A percentile compares a stretch with the other conserved stretches of the same genome.
Conservation (phyloP, 1,140 invertebrate genomes). For the Eurosta solidaginis region DNA sequence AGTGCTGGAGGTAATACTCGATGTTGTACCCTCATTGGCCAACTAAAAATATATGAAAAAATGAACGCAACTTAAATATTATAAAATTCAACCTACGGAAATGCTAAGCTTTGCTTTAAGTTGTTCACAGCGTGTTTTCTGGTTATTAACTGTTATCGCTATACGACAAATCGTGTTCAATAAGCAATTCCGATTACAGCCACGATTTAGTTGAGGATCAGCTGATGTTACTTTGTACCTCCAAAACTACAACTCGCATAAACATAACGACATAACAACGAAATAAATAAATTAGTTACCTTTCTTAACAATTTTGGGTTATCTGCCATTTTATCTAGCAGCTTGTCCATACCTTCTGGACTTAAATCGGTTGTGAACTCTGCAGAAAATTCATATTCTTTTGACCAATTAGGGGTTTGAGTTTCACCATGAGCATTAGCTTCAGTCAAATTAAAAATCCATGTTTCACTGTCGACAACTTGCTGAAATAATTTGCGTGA, state of each 20-base stretch:
- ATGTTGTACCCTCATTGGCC: too few species aligned
- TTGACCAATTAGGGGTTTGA: conserved; percentile 67
- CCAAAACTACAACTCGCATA: conserved; percentile 41
- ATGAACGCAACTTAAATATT: too few species aligned
- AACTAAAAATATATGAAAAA: too few species aligned
- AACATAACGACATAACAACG: background rate
- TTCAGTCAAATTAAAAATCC: conserved; percentile 76
- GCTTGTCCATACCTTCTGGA: conserved; percentile 60
- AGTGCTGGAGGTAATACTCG: background rate
- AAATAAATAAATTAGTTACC: conserved; percentile 20
- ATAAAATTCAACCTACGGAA: conserved; percentile 28
- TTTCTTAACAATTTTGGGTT: conserved; percentile 41
- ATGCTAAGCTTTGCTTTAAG: conserved; percentile 38
- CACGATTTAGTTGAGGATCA: conserved; percentile 57
- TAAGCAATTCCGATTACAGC: conserved; percentile 61
- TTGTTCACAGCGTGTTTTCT: conserved; percentile 42
- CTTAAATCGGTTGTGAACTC: conserved; percentile 55
- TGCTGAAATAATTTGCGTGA: conserved; percentile 63
- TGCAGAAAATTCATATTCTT: conserved; percentile 70
- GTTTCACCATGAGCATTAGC: conserved; percentile 68
- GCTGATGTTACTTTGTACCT: conserved; percentile 56
- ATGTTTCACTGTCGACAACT: conserved; percentile 74
- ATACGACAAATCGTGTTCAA: conserved; percentile 44
- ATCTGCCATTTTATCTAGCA: conserved; percentile 62
- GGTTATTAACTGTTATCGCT: conserved; percentile 43